Evolutionary conservation across 1,140 invertebrate species (phyloP).

Genomic region (Rhagoletis zephyria): DNA sequence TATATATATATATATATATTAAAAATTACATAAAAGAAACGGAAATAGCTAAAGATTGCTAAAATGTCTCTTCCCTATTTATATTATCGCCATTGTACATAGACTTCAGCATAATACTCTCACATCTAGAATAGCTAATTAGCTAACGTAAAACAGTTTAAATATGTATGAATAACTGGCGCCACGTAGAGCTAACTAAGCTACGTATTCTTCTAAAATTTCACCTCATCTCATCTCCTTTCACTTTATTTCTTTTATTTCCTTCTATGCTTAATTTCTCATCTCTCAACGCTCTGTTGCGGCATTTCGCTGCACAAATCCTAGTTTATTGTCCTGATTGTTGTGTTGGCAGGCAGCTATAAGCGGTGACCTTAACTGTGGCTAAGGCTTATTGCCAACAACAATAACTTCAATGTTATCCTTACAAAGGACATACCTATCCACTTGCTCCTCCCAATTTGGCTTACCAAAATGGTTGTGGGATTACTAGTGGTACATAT

Average conservation of each 20-base stretch:
- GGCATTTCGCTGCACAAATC: neutral
- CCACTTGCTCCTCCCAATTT: neutral
- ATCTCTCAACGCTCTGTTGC: neutral
- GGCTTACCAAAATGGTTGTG: neutral
- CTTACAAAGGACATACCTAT: neutral
- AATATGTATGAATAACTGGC: neutral
- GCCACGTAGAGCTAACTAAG: neutral
- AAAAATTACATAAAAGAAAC: no score
- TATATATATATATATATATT: no score
- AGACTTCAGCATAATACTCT: no score
- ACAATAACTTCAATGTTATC: neutral
- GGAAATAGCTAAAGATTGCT: no score
- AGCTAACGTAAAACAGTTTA: neutral
- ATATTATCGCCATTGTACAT: no score
- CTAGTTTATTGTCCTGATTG: constrained; percentile 5
- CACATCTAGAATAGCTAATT: neutral
- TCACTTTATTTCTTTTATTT: neutral
- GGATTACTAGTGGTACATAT: neutral
- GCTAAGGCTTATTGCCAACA: neutral
- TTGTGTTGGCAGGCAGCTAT: constrained; percentile 23
- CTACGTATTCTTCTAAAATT: neutral
- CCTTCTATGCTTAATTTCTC: neutral
- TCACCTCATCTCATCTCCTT: neutral
- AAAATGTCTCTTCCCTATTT: no score
- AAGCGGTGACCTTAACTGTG: neutral